Percentiles rank a stretch among this genome's conserved stretches.
These are phyloP conservation scores for Podargus strigoides DNA, from an alignment of 2,797 vertebrate species.

Conservation along the genomic window DNA sequence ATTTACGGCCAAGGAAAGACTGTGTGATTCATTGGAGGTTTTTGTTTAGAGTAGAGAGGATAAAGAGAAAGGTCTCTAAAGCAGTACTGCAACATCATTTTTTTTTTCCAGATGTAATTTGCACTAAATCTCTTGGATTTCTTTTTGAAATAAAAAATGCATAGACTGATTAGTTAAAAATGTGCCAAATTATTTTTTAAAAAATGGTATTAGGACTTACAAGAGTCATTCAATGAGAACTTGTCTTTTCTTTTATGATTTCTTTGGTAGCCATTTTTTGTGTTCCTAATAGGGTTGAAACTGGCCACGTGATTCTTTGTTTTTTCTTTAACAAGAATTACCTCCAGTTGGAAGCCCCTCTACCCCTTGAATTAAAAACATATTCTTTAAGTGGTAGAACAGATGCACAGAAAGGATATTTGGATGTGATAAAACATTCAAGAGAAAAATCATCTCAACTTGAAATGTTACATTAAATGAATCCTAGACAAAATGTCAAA, in stretches of 20 bases:
- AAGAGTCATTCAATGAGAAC: neutral
- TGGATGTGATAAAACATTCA: neutral
- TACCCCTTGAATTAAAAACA: neutral
- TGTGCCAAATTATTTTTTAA: neutral
- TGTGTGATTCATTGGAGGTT: neutral
- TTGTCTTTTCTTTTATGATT: neutral
- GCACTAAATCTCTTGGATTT: neutral
- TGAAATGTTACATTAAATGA: neutral
- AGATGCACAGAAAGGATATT: neutral
- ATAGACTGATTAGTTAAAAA: neutral
- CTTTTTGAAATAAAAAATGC: neutral
- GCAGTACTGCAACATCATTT: neutral
- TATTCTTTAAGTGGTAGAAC: neutral
- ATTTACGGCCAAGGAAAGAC: slow-evolving; percentile 12
- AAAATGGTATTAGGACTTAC: neutral
- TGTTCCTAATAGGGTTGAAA: neutral
- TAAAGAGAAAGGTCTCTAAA: neutral
- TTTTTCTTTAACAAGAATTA: neutral
- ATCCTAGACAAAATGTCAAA: neutral
- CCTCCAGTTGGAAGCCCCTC: neutral
- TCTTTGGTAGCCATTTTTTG: neutral
- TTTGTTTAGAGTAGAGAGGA: neutral
- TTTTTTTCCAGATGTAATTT: neutral
- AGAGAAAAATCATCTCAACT: neutral
- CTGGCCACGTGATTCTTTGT: neutral